Percentiles rank a stretch among this genome's conserved stretches.
phyloP scores from a whole-genome alignment of 2,113 vertebrate species.

The Capreolus pygargus region DNA sequence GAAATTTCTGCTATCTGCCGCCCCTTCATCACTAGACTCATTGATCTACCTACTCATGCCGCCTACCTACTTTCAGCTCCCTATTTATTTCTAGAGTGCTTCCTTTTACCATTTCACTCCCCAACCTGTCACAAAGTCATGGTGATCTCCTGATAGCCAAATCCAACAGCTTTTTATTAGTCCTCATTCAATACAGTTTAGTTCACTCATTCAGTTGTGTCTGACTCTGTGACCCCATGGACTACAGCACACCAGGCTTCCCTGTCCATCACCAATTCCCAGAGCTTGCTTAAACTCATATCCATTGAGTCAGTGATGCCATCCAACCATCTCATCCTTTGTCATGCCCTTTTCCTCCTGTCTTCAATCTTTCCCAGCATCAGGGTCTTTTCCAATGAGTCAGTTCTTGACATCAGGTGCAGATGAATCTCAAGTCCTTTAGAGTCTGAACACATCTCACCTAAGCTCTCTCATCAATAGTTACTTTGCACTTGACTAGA shows the following conservation, averaged over 20 bases:
- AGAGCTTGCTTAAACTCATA: neutral
- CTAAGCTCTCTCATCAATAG: neutral
- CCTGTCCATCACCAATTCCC: neutral
- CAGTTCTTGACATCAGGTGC: neutral
- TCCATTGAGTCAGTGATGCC: neutral
- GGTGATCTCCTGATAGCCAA: neutral
- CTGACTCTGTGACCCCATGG: neutral
- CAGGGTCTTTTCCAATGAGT: neutral
- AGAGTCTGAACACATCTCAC: neutral
- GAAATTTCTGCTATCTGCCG: neutral
- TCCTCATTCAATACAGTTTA: neutral
- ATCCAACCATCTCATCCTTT: neutral
- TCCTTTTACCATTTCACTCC: neutral
- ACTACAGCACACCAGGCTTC: neutral
- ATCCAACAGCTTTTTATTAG: neutral
- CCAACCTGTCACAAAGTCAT: neutral
- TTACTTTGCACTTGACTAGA: accelerated
- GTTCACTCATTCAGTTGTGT: neutral
- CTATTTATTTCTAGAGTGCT: neutral
- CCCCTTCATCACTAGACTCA: neutral
- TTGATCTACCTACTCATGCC: accelerated
- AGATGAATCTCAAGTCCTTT: neutral
- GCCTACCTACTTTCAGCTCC: neutral
- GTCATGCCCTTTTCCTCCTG: neutral
- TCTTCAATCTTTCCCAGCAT: neutral